phyloP scores from a whole-genome alignment of 2,113 vertebrate species.

The Brienomyrus longianalis region DNA sequence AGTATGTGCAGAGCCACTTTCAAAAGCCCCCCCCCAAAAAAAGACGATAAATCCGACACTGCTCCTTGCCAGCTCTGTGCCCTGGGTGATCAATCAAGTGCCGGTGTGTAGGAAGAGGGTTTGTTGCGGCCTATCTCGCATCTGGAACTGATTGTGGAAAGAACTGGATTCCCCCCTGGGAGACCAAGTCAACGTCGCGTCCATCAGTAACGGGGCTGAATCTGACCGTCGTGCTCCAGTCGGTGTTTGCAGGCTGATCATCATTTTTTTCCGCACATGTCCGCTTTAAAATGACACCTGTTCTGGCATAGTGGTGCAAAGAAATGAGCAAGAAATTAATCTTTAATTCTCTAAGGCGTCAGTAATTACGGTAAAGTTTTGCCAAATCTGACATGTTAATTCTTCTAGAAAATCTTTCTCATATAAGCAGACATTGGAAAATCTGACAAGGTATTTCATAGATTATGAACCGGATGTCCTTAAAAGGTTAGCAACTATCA shows the following conservation, averaged over 20 bases:
- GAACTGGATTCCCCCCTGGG: constrained; percentile 20
- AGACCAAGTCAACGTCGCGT: not conserved
- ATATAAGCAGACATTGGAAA: not conserved
- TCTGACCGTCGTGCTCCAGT: not conserved
- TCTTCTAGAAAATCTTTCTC: not conserved
- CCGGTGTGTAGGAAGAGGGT: constrained; percentile 34
- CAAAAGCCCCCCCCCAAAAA: constrained; percentile 3
- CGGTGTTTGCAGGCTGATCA: not conserved
- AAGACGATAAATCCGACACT: not conserved
- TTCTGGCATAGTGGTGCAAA: not conserved
- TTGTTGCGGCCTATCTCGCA: constrained; percentile 56
- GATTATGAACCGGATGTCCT: not conserved
- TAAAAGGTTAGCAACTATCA: not conserved
- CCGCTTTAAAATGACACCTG: not conserved
- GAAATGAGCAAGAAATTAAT: not conserved
- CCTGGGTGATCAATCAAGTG: constrained; percentile 40
- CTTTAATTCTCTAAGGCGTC: not conserved
- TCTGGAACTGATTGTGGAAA: constrained; percentile 74
- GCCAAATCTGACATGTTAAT: not conserved
- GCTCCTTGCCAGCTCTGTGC: constrained; percentile 43
- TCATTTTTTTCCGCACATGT: not conserved
- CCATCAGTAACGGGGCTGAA: not conserved
- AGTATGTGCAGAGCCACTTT: constrained; percentile 19
- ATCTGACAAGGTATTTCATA: not conserved
- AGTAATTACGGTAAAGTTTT: not conserved